phyloP scores from a whole-genome alignment of 2,888 invertebrate genomes.

The Dicycla oo region DNA sequence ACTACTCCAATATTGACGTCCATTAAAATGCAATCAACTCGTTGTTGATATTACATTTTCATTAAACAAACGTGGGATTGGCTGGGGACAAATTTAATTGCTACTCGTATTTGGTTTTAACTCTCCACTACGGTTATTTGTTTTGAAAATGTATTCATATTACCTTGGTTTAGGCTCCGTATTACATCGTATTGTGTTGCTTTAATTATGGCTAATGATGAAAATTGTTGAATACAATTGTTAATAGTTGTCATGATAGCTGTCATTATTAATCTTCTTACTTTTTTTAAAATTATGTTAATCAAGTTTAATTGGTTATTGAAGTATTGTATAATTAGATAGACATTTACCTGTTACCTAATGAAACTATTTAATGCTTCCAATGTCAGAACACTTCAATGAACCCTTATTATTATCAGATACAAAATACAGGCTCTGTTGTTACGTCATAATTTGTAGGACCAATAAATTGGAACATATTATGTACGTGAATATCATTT shows the following conservation, averaged over 20 bases:
- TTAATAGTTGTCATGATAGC: slow-evolving; percentile 41
- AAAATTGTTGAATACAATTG: slow-evolving; percentile 30
- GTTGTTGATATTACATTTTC: slow-evolving; percentile 64
- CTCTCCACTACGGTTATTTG: slow-evolving; percentile 38
- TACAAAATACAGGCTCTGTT: slow-evolving; percentile 16
- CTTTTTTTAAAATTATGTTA: no score
- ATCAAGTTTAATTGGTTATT: slow-evolving; percentile 24
- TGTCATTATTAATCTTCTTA: slow-evolving; percentile 27
- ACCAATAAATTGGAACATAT: slow-evolving; percentile 35
- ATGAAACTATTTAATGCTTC: slow-evolving; percentile 3
- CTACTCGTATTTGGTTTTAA: slow-evolving; percentile 48
- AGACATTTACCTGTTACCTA: slow-evolving; percentile 10
- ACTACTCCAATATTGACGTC: slow-evolving; percentile 63
- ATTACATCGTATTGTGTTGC: slow-evolving; percentile 25
- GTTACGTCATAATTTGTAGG: slow-evolving; percentile 42
- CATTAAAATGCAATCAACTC: slow-evolving; percentile 70
- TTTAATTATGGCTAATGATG: slow-evolving; percentile 33
- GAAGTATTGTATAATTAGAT: slow-evolving; percentile 10
- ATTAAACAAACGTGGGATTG: slow-evolving; percentile 60
- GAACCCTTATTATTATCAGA: neutral
- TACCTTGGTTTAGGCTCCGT: slow-evolving; percentile 13
- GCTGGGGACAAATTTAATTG: slow-evolving; percentile 52
- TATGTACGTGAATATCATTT: slow-evolving; percentile 53
- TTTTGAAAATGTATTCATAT: slow-evolving; percentile 34
- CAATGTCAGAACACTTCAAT: neutral